Base-by-base conservation (phyloP, 2,888 invertebrate genomes). In the Sesia bembeciformis region DNA sequence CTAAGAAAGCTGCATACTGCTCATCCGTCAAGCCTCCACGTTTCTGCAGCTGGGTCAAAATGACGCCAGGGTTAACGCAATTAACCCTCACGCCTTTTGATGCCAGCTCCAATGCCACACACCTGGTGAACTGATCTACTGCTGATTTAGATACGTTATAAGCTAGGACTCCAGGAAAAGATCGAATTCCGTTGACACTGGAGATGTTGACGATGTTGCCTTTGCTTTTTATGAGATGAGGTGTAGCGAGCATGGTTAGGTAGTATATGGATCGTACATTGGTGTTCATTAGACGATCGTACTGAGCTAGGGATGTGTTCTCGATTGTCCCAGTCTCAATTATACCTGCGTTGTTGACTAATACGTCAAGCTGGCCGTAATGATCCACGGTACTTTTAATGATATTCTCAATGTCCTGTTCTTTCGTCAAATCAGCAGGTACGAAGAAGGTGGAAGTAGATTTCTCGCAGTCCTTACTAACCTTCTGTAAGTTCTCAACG, bases 181-280 rank as follows among this genome's bases (percentile, higher is more conserved):
- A 93, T 70, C 98, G 90, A 39, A 97, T 91, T 3, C 98, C 98
- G 70, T 95, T 96, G 0, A 98, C 97, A 76, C 98, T 98, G 1
- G 98, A 98, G 0, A 99, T 95, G 77, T 98, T 99, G 0, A 99
- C 97, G 65, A 98, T 94, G 63, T 93, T 96, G n/a, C 97, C 97
- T 80, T 96, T 95, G 0, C 93, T 92, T 79, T 93, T 91, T 3
- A 96, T 87, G 38, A 98, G 89, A 82, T 97, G 93, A 0, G 98
- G 98, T 0, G 96, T 94, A 3, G 97, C 95, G 52, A 97, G 76
- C 93, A 94, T 95, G 0, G 96, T 97, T 60, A 98, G 77, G 58
- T 95, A 92, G 72, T 95, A 95, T 23, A 96, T 90, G 0, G 95
- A 92, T 58, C 97, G 93, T 0, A 97, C 94, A 79, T 99, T 99